Evolutionary conservation across 2,888 invertebrate species (phyloP).

Genomic region (Dasysyrphus tricinctus): DNA sequence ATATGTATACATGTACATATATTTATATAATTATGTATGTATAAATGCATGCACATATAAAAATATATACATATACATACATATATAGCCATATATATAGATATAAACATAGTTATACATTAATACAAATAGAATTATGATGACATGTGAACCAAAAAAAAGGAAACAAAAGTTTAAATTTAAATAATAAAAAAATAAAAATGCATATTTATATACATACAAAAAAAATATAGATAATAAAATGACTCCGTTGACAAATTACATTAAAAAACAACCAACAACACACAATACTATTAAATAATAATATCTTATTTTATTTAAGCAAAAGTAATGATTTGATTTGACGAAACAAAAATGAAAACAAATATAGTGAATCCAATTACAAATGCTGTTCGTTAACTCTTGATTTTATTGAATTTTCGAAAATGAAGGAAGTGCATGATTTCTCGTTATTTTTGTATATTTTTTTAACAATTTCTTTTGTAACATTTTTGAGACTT

Average conservation of each 20-base stretch:
- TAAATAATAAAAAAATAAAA: slow-evolving; percentile 1
- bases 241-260: slow-evolving; percentile 8
- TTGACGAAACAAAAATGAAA: neutral
- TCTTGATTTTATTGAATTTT: neutral
- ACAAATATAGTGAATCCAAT: neutral
- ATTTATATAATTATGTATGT: slow-evolving; percentile 29
- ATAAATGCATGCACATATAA: too few species aligned
- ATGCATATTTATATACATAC: slow-evolving; percentile 30
- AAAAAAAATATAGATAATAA: neutral
- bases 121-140: slow-evolving; percentile 42
- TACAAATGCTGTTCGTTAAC: neutral
- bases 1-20: neutral
- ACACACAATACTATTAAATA: neutral
- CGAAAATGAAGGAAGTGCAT: neutral
- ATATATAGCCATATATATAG: too few species aligned
- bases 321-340: neutral
- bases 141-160: slow-evolving; percentile 12
- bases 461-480: too few species aligned
- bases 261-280: neutral
- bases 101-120: slow-evolving; percentile 25
- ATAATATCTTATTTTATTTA: neutral
- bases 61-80: too few species aligned
- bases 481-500: too few species aligned
- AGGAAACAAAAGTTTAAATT: neutral
- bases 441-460: neutral